A percentile compares a stretch with the other conserved stretches of the same genome.
Conservation (phyloP, 1,140 invertebrate genomes). For the Dreissena polymorpha region DNA sequence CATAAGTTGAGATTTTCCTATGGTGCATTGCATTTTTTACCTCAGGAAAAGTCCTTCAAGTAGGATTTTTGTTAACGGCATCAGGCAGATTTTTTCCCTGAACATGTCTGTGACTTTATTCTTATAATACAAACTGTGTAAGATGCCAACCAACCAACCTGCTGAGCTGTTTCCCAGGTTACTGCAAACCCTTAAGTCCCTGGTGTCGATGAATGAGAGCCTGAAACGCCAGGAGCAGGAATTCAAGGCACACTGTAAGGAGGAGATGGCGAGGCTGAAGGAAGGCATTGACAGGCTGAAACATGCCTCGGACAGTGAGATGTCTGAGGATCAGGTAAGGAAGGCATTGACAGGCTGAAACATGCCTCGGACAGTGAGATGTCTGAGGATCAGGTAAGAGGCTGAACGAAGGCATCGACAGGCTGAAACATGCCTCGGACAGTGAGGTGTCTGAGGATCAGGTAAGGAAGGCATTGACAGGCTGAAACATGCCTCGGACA, state of each 20-base stretch:
- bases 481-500: conserved; percentile 73
- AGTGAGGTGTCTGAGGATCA: conserved; percentile 76
- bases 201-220: conserved; percentile 87
- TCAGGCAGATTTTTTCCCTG: too few relatives aligned
- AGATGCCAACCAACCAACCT: too few relatives aligned
- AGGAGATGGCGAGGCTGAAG: conserved; percentile 78
- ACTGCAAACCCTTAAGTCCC: conserved; percentile 84
- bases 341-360: conserved; percentile 83
- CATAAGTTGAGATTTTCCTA: too few relatives aligned
- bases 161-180: conserved; percentile 79
- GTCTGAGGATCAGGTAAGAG: conserved; percentile 77
- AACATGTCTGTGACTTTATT: too few relatives aligned
- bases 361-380: conserved; percentile 69
- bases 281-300: conserved; percentile 79
- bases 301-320: conserved; percentile 67
- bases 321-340: conserved; percentile 76
- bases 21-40: too few relatives aligned
- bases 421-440: conserved; percentile 74
- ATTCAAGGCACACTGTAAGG: conserved; percentile 88
- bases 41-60: too few relatives aligned
- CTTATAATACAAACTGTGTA: too few relatives aligned
- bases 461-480: too few relatives aligned
- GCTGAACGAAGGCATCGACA: too few relatives aligned
- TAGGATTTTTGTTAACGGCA: too few relatives aligned
- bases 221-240: conserved; percentile 87